Base-by-base conservation (phyloP, 2,888 invertebrate species). In the Tetramorium bicarinatum region DNA sequence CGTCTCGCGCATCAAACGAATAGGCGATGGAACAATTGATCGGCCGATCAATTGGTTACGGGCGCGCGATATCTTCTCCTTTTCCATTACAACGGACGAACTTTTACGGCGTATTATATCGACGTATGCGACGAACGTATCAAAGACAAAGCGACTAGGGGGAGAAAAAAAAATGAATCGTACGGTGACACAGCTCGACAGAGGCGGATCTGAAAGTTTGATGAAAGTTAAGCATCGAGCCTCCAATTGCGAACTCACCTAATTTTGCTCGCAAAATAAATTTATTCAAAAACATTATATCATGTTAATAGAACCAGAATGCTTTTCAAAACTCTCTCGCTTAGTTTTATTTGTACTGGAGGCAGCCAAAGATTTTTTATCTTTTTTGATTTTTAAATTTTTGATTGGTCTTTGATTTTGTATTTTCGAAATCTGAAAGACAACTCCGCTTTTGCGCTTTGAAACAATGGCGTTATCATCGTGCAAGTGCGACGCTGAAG, bases 41-140 rank as follows among this genome's bases (percentile, higher is more conserved):
- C 81, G 69, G 56, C 54, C 71, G 82, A 86, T 83, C 85, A 87
- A 77, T 87, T 59, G 86, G 69, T 75, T 34, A 44, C 29, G 72
- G 64, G 49, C 34, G 25, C 34, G 56, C 71, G 75, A 79, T 79
- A 69, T 56, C 79, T 69, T 79, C 69, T 47, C 21, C 34, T 69
- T 69, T 79, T 56, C 18, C 21, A 79, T 79, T 80, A 81, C 59
- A 54, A 59, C 67, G 59, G 49, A 21, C 49, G n/a, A 56, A 71
- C 18, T 66, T 69, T 79, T 77, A 77, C 77, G 77, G 56, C 56
- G 34, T 69, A 79, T 69, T 69, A 79, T 79, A 69, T 59, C 79
- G 44, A 79, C 69, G 69, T 69, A 69, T 41, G 69, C 69, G 56
- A 34, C 44, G 15, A 47, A 44, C 9, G 6, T 56, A 67, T 77